Evolutionary conservation across 2,797 vertebrate genomes (phyloP), one percentile per base, ranked within the genome.

Genomic region (Toxotes lorentzi): DNA sequence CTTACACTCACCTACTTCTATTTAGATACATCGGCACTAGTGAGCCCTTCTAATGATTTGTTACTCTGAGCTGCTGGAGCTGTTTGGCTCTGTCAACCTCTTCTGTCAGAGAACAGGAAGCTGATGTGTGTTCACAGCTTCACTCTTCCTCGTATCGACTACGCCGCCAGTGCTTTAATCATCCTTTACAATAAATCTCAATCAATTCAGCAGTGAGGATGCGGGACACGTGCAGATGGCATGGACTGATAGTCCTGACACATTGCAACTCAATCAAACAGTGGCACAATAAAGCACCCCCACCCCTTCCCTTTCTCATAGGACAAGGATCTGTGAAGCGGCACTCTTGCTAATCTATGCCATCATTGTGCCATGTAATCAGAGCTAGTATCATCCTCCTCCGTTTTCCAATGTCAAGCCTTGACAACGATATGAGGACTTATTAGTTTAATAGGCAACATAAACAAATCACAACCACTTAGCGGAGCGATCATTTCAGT

Each of bases 381-480:
- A 83, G 80, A 89, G 85, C 86, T 35, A 40, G 87, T 82, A 89
- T 89, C 85, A 56, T 81, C 86, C 81, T 77, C 88, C 86, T 80
- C 82, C 51, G 45, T 86, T 86, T 79, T 76, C 79, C 84, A 81
- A 83, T 88, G 87, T 92, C 90, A 85, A 74, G 90, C 84, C 79
- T 78, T 74, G 88, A 91, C 91, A 87, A 84, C 68, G 84, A 89
- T 91, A 84, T 84, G 88, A 92, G 81, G 82, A 91, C 83, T 91
- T 92, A 92, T 89, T 92, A 85, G 88, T 89, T 93, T 91, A 91
- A 94, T 89, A 81, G 78, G 88, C 85, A 91, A 87, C 90, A 87
- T 85, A 93, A 94, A 93, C 91, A 93, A 91, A 94, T 94, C 93
- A 93, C 81, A 87, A 86, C 63, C 89, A 91, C 88, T 94, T 93